These are phyloP conservation scores for Amblyopsis rosae DNA, from an alignment of 2,113 vertebrate genomes.

Conservation along the genomic window DNA sequence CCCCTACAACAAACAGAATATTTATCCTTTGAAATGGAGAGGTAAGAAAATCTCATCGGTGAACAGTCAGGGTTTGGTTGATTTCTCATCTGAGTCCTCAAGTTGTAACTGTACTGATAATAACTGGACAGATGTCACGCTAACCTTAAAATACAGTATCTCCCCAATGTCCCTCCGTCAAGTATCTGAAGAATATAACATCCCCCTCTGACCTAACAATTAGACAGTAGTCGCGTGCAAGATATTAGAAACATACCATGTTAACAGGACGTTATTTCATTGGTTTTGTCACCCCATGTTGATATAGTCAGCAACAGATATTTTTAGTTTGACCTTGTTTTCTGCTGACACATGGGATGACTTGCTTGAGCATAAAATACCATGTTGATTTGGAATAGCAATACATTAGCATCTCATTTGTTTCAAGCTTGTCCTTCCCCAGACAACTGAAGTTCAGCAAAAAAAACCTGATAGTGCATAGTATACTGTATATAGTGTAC, in stretches of 20 bases:
- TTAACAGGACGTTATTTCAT: conserved; percentile 1
- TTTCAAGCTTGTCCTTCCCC: conserved; percentile 44
- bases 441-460: conserved; percentile 54
- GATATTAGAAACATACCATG: not conserved
- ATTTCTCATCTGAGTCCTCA: conserved; percentile 51
- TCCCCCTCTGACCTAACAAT: not conserved
- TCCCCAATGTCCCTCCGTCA: conserved; percentile 26
- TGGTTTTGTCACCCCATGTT: not conserved
- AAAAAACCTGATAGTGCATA: conserved; percentile 24
- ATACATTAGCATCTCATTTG: conserved; percentile 70
- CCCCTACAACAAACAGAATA: conserved; percentile 64
- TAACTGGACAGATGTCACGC: conserved; percentile 26
- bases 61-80: conserved; percentile 25
- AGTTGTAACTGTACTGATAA: conserved; percentile 34
- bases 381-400: conserved; percentile 52
- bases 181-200: conserved; percentile 12
- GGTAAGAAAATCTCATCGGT: conserved; percentile 37
- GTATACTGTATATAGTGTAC: conserved; percentile 25
- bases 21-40: conserved; percentile 61
- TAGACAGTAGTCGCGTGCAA: not conserved
- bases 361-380: conserved; percentile 55
- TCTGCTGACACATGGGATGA: conserved; percentile 38
- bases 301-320: no score
- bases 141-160: not conserved
- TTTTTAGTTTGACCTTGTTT: not conserved